Evolutionary conservation across 2,797 vertebrate species (phyloP).

Genomic region (Ptychadena robeensis): DNA sequence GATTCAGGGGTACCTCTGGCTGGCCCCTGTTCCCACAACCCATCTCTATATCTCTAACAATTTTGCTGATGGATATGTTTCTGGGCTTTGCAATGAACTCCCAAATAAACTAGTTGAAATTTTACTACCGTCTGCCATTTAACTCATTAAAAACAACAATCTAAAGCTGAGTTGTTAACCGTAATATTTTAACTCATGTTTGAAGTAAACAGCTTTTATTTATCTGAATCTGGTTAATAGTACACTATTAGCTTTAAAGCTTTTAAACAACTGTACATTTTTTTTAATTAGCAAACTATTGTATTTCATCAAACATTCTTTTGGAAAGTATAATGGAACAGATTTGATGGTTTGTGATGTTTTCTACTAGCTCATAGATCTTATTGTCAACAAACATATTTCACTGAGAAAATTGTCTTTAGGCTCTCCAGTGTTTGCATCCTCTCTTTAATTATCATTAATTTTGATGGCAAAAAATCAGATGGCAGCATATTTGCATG

Average conservation of each 20-base stretch:
- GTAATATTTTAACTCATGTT: too few species aligned
- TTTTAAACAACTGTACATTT: neutral
- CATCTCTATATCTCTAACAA: too few species aligned
- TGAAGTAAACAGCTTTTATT: too few species aligned
- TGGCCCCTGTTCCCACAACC: too few species aligned
- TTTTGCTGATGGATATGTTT: too few species aligned
- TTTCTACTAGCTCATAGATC: slow-evolving; percentile 22
- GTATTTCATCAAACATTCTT: slow-evolving; percentile 1
- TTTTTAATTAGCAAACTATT: slow-evolving; percentile 2
- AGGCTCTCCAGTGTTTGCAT: slow-evolving; percentile 25
- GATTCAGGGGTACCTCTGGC: too few species aligned
- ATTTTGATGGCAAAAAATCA: slow-evolving; percentile 21
- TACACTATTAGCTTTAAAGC: neutral
- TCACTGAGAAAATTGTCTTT: slow-evolving; percentile 20
- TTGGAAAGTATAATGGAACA: slow-evolving; percentile 23
- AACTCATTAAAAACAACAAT: too few species aligned
- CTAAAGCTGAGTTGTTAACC: too few species aligned
- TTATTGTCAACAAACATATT: slow-evolving; percentile 48
- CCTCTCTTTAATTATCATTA: slow-evolving; percentile 52
- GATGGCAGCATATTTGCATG: slow-evolving; percentile 20
- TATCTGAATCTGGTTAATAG: neutral
- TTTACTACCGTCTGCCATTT: too few species aligned
- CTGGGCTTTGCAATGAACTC: too few species aligned
- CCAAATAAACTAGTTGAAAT: too few species aligned
- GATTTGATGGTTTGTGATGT: slow-evolving; percentile 43